A percentile compares a stretch with the other conserved stretches of the same genome.
These are phyloP conservation scores for Myopa tessellatipennis DNA, from an alignment of 2,888 invertebrate genomes.

Conservation along the genomic window DNA sequence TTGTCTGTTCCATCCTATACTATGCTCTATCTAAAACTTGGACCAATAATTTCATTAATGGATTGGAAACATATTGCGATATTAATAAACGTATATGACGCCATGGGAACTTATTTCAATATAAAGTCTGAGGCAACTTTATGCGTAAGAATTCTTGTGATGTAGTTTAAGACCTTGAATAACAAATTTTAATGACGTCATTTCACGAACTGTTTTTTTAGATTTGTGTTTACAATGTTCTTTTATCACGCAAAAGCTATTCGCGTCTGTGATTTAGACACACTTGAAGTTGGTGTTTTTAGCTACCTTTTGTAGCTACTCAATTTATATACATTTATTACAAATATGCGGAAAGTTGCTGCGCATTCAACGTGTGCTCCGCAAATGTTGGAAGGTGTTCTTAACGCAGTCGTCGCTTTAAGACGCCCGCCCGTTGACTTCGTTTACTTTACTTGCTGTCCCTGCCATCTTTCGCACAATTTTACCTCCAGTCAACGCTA, in stretches of 20 bases:
- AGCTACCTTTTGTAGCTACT: not conserved
- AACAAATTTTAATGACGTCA: constrained; percentile 66
- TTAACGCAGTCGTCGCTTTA: constrained; percentile 8
- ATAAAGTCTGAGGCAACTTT: not conserved
- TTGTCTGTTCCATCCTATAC: too few species aligned
- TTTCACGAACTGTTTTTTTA: constrained; percentile 50
- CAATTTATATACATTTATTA: not conserved
- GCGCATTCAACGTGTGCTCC: constrained; percentile 3
- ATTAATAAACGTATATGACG: not conserved
- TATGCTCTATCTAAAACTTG: too few species aligned
- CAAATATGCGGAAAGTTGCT: not conserved
- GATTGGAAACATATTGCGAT: not conserved
- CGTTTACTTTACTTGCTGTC: not conserved
- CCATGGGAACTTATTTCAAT: not conserved
- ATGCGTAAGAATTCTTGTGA: not conserved
- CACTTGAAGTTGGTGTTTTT: constrained; percentile 9
- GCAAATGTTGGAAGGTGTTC: not conserved
- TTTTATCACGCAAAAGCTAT: constrained; percentile 1
- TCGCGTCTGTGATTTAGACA: not conserved
- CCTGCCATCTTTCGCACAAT: not conserved
- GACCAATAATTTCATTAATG: too few species aligned
- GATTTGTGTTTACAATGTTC: not conserved
- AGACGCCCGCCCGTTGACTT: constrained; percentile 11
- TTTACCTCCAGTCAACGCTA: not conserved
- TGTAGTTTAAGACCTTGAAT: constrained; percentile 64